A percentile compares a stretch with the other conserved stretches of the same genome.
These are phyloP conservation scores for Synanthedon formicaeformis DNA, from an alignment of 2,888 invertebrate species.

Conservation along the genomic window DNA sequence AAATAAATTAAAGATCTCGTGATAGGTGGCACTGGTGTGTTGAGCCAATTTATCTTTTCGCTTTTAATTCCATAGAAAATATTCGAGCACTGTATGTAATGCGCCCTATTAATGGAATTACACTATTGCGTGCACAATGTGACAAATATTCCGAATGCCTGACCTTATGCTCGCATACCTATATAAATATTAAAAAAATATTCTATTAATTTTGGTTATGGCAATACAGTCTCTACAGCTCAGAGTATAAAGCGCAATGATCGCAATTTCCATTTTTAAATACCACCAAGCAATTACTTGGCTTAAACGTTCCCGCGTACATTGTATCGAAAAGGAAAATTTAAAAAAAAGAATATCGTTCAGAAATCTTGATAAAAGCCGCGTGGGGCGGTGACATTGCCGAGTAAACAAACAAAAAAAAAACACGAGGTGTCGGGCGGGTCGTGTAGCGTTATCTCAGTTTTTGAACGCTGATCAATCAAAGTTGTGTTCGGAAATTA, in stretches of 20 bases:
- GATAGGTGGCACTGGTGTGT: neutral
- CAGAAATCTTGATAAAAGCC: conserved; percentile 37
- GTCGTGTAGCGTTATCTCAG: conserved; percentile 51
- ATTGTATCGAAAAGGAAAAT: conserved; percentile 23
- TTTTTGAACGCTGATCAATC: conserved; percentile 51
- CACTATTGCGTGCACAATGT: conserved; percentile 1
- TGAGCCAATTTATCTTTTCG: neutral
- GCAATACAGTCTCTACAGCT: neutral
- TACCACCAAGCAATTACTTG: conserved; percentile 29
- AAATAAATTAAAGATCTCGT: neutral
- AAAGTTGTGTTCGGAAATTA: conserved; percentile 40
- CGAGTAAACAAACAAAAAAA: conserved; percentile 22
- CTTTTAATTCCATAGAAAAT: neutral
- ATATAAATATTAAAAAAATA: conserved; percentile 1
- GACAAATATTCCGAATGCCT: conserved; percentile 1
- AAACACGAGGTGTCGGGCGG: conserved; percentile 37
- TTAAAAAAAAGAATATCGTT: conserved; percentile 11
- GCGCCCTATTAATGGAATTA: neutral
- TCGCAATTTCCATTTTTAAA: conserved; percentile 12
- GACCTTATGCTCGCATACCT: conserved; percentile 4
- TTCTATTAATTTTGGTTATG: neutral
- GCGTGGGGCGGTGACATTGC: conserved; percentile 42
- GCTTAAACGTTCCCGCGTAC: conserved; percentile 27
- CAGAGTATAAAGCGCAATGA: neutral
- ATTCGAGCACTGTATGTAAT: neutral